These are phyloP conservation scores for Paratrypauchen microcephalus DNA, from an alignment of 2,797 vertebrate genomes.

Conservation along the genomic window DNA sequence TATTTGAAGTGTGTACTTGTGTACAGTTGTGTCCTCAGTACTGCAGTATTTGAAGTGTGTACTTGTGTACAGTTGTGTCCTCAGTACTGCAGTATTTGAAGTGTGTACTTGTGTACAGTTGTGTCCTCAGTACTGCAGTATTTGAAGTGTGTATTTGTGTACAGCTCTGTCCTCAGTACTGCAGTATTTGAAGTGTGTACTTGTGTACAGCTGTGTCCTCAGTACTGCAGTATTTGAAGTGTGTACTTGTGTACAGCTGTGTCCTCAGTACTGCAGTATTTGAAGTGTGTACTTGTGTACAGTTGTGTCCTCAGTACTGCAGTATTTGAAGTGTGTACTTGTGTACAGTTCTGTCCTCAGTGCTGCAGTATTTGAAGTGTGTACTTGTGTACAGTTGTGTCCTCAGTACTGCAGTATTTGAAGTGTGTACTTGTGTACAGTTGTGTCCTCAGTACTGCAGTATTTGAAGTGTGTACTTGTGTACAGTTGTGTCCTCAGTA, in stretches of 20 bases:
- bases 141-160: background rate
- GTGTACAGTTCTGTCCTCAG: slow-evolving; percentile 89
- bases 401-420: slow-evolving; percentile 87
- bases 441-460: slow-evolving; percentile 94
- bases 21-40: slow-evolving; percentile 93
- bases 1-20: background rate
- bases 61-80: slow-evolving; percentile 84
- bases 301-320: slow-evolving; percentile 97
- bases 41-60: slow-evolving; percentile 60
- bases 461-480: background rate
- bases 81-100: slow-evolving; percentile 83
- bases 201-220: slow-evolving; percentile 86
- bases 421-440: slow-evolving; percentile 57
- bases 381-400: slow-evolving; percentile 79
- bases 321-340: background rate
- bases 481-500: slow-evolving; percentile 93
- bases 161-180: slow-evolving; percentile 96
- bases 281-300: slow-evolving; percentile 9
- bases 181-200: slow-evolving; percentile 37
- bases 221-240: slow-evolving; percentile 80
- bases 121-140: slow-evolving; percentile 92
- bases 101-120: slow-evolving; percentile 68
- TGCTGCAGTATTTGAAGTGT: slow-evolving; percentile 75
- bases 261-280: slow-evolving; percentile 89
- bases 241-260: slow-evolving; percentile 74